Conservation (phyloP, 2,797 vertebrate species). For the Pyrocephalus nanus region DNA sequence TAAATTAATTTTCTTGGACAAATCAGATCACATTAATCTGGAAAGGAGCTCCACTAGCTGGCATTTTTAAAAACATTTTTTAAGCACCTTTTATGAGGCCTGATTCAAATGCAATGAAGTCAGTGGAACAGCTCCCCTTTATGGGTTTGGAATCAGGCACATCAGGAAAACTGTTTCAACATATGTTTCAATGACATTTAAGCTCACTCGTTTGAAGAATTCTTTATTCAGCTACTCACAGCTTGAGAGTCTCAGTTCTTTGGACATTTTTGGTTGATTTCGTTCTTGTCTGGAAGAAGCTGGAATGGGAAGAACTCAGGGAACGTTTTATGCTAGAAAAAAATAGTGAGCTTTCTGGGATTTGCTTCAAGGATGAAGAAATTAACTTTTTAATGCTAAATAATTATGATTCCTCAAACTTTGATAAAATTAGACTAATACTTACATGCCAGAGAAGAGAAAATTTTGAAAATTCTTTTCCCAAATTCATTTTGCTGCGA, state of each 20-base stretch:
- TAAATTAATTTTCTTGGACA: slow-evolving; percentile 26
- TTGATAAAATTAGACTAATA: not conserved
- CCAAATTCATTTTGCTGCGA: not conserved
- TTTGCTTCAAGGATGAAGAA: not conserved
- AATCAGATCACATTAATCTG: not conserved
- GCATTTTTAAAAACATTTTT: slow-evolving; percentile 28
- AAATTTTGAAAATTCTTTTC: not conserved
- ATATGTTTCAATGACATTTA: slow-evolving; percentile 41
- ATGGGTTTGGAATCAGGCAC: not conserved
- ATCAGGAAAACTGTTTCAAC: slow-evolving; percentile 14
- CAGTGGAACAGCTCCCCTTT: slow-evolving; percentile 30
- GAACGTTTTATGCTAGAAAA: not conserved
- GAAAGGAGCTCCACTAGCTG: not conserved
- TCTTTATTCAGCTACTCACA: slow-evolving; percentile 29
- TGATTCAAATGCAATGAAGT: slow-evolving; percentile 33
- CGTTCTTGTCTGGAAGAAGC: not conserved
- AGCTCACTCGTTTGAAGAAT: not conserved
- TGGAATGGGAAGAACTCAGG: slow-evolving; percentile 7
- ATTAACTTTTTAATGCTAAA: not conserved
- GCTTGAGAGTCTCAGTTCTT: slow-evolving; percentile 16
- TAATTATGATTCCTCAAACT: not conserved
- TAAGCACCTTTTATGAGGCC: not conserved
- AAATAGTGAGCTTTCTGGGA: not conserved
- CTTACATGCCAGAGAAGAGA: not conserved
- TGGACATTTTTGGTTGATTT: not conserved